These are phyloP conservation scores for Rhinoptilus africanus DNA, from an alignment of 2,113 vertebrate species.

Conservation along the genomic window DNA sequence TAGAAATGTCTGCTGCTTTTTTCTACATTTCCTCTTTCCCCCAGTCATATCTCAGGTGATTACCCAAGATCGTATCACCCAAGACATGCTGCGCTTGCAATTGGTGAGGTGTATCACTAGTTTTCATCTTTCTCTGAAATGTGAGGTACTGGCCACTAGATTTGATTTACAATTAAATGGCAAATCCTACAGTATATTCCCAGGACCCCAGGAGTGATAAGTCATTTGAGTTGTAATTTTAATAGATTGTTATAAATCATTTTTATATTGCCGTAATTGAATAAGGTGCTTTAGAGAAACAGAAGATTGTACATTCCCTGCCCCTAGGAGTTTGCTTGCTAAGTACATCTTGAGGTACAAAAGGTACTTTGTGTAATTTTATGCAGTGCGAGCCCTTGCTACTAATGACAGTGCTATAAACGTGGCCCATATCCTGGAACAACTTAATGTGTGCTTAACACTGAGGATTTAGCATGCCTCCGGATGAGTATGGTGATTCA, in stretches of 20 bases:
- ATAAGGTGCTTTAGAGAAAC: slow-evolving; percentile 54
- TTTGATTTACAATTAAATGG: slow-evolving; percentile 41
- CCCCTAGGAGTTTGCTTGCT: slow-evolving; percentile 54
- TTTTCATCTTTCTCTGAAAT: neutral
- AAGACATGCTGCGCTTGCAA: neutral
- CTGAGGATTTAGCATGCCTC: neutral
- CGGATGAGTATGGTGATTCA: neutral
- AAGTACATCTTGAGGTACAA: slow-evolving; percentile 52
- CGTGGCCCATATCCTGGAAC: slow-evolving; percentile 45
- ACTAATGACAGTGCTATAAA: slow-evolving; percentile 43
- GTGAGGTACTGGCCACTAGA: neutral
- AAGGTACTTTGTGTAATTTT: slow-evolving; percentile 60
- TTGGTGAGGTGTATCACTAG: neutral
- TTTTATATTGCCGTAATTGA: slow-evolving; percentile 56
- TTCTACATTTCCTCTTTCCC: neutral
- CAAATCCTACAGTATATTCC: slow-evolving; percentile 30
- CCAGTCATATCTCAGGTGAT: accelerated
- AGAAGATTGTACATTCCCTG: slow-evolving; percentile 40
- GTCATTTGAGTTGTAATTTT: slow-evolving; percentile 46
- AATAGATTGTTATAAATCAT: slow-evolving; percentile 62
- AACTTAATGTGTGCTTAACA: slow-evolving; percentile 37
- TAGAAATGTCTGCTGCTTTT: neutral
- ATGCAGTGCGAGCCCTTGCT: slow-evolving; percentile 39
- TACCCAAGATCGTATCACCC: neutral
- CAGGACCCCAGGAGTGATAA: slow-evolving; percentile 36